phyloP scores from a whole-genome alignment of 1,140 invertebrate species.

The Eupristina koningsbergeri region DNA sequence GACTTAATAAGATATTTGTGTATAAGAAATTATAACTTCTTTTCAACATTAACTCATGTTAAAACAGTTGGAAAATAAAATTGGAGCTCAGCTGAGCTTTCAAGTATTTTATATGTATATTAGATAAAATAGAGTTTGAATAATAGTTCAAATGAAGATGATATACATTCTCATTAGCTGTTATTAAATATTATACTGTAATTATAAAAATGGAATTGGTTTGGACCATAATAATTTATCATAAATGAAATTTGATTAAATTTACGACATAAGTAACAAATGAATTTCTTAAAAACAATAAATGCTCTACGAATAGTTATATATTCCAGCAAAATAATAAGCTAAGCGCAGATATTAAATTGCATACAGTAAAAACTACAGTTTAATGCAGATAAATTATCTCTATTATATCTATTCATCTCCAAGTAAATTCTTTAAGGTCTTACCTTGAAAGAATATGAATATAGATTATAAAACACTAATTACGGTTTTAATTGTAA shows the following conservation, averaged over 20 bases:
- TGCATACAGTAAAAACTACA: not conserved
- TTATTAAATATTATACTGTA: not conserved
- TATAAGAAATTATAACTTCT: constrained; percentile 1
- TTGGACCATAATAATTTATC: too few relatives aligned
- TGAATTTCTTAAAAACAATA: not conserved
- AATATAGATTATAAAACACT: not conserved
- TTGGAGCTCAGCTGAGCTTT: constrained; percentile 34
- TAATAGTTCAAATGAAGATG: not conserved
- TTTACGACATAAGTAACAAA: not conserved
- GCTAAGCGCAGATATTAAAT: not conserved
- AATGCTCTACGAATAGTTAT: too few relatives aligned
- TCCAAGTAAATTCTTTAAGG: not conserved
- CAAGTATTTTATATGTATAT: constrained; percentile 15
- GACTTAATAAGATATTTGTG: constrained; percentile 2
- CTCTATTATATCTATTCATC: not conserved
- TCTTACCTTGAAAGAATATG: not conserved
- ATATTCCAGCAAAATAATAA: too few relatives aligned
- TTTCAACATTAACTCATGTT: not conserved
- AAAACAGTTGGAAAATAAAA: constrained; percentile 29
- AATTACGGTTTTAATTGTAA: not conserved
- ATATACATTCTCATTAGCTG: not conserved
- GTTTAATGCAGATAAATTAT: not conserved
- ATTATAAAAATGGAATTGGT: too few relatives aligned
- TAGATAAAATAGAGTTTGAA: not conserved
- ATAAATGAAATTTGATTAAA: too few relatives aligned